phyloP scores from a whole-genome alignment of 2,113 vertebrate genomes.

The Dipodomys ordii region DNA sequence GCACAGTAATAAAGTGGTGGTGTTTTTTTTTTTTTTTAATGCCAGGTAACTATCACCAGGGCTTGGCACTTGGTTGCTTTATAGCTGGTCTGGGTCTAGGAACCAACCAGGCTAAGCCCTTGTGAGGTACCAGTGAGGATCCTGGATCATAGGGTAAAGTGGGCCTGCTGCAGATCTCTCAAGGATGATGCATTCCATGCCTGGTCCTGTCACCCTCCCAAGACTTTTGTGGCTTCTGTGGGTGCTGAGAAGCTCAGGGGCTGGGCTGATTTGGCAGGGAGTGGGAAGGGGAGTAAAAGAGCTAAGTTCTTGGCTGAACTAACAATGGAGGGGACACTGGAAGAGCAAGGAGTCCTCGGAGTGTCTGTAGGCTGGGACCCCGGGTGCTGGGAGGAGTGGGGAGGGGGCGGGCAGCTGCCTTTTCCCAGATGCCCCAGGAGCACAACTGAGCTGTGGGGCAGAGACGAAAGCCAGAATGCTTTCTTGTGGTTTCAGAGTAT shows the following conservation, averaged over 20 bases:
- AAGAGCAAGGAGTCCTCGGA: neutral
- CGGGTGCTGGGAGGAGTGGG: neutral
- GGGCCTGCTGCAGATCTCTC: neutral
- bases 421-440: slow-evolving; percentile 58
- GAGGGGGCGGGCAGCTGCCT: neutral
- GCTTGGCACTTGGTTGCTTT: neutral
- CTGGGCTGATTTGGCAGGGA: neutral
- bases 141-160: neutral
- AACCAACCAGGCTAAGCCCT: neutral
- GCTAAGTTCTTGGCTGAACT: neutral
- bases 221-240: neutral
- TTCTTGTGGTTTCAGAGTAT: slow-evolving; percentile 75
- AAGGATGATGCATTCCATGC: neutral
- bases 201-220: neutral
- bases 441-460: slow-evolving; percentile 59
- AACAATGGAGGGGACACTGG: neutral
- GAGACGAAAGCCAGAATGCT: slow-evolving; percentile 80
- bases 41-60: neutral
- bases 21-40: neutral
- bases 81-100: neutral
- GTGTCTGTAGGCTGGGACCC: neutral
- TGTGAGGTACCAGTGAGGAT: neutral
- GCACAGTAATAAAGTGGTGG: slow-evolving; percentile 65
- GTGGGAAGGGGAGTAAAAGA: neutral
- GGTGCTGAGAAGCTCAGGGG: neutral